Conservation (phyloP, 2,797 vertebrate species). For the Sciaenops ocellatus region DNA sequence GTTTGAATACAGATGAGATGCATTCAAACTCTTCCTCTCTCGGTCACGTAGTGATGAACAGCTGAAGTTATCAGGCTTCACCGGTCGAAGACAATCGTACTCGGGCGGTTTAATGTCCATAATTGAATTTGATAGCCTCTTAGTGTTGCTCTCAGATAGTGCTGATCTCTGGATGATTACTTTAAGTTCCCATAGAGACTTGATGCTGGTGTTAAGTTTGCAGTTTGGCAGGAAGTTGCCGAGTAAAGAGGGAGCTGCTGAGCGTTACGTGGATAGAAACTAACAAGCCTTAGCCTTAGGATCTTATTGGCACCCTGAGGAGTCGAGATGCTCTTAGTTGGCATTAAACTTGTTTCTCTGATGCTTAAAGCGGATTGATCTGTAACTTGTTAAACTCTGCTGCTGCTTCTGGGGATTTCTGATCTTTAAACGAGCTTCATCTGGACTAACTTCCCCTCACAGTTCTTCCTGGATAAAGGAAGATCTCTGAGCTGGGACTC, state of each 20-base stretch:
- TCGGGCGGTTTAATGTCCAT: neutral
- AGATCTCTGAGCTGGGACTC: neutral
- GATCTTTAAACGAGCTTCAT: too few species aligned
- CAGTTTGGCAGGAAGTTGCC: conserved; percentile 36
- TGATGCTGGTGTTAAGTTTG: conserved; percentile 14
- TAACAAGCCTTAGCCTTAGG: neutral
- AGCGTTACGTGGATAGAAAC: conserved; percentile 13
- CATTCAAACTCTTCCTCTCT: neutral
- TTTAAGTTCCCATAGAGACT: conserved; percentile 19
- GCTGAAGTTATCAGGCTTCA: conserved; percentile 8
- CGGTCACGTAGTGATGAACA: neutral
- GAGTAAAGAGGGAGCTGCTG: conserved; percentile 9
- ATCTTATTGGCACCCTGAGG: neutral
- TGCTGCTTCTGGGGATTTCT: neutral
- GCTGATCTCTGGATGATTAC: conserved; percentile 10
- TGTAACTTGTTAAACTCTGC: neutral
- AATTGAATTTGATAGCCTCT: conserved; percentile 20
- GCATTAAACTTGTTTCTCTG: neutral
- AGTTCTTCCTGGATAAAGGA: conserved; percentile 3
- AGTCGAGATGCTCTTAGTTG: neutral
- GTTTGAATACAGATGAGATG: neutral
- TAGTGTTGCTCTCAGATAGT: neutral
- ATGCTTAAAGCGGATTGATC: neutral
- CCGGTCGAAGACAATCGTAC: conserved; percentile 1
- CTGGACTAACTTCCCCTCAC: neutral